These are phyloP conservation scores for Egretta garzetta DNA, from an alignment of 2,113 vertebrate genomes.

Conservation along the genomic window DNA sequence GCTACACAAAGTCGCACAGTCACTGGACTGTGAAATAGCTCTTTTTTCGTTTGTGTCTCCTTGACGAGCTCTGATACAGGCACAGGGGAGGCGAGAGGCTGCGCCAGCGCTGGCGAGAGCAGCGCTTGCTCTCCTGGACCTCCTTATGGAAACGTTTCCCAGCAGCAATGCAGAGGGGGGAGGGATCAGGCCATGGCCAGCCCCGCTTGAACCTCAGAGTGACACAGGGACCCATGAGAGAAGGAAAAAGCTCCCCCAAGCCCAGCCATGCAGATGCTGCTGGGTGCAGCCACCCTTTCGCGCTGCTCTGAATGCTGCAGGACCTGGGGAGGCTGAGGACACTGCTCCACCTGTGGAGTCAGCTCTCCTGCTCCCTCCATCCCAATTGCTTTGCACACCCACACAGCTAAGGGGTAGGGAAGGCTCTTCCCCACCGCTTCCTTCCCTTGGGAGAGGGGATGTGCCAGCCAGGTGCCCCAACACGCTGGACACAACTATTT, in stretches of 20 bases:
- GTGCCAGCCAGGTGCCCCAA: not conserved
- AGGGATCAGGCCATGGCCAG: not conserved
- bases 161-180: not conserved
- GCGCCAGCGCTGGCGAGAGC: not conserved
- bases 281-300: not conserved
- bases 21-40: conserved; percentile 50
- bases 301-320: not conserved
- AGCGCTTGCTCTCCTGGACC: not conserved
- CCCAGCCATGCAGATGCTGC: not conserved
- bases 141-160: not conserved
- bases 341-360: not conserved
- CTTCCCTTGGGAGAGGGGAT: not conserved
- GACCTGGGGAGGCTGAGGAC: not conserved
- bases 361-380: not conserved
- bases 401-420: not conserved
- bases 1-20: not conserved
- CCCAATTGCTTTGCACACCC: not conserved
- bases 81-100: not conserved
- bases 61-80: not conserved
- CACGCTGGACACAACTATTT: fast-evolving
- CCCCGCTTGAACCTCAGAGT: fast-evolving
- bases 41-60: not conserved
- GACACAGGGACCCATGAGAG: not conserved
- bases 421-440: not conserved
- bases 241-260: not conserved